A percentile compares a stretch with the other conserved stretches of the same genome.
Conservation (phyloP, 2,888 invertebrate genomes). For the Sesamia inferens region DNA sequence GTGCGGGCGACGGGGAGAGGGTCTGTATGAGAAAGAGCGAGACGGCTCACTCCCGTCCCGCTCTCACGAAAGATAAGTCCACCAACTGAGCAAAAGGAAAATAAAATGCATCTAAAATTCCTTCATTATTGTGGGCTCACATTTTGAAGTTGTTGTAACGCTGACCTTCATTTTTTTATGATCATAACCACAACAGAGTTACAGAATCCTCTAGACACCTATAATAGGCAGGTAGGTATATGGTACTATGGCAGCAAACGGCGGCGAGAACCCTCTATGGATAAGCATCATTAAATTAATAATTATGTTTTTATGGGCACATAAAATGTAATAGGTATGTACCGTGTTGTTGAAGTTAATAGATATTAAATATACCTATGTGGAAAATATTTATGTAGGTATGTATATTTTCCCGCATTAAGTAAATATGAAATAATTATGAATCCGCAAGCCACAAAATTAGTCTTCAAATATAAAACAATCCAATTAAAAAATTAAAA, state of each 20-base stretch:
- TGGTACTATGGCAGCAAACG: slow-evolving; percentile 23
- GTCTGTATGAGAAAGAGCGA: slow-evolving; percentile 65
- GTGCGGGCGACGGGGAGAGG: slow-evolving; percentile 74
- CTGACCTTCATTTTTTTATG: slow-evolving; percentile 74
- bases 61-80: slow-evolving; percentile 76
- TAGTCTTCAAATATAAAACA: too few species aligned
- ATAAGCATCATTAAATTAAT: slow-evolving; percentile 53
- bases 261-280: slow-evolving; percentile 43
- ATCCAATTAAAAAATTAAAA: background rate
- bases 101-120: slow-evolving; percentile 84
- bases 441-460: background rate
- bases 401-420: slow-evolving; percentile 1
- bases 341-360: slow-evolving; percentile 13
- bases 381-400: background rate
- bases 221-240: slow-evolving; percentile 9
- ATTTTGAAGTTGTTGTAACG: slow-evolving; percentile 72
- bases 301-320: slow-evolving; percentile 40
- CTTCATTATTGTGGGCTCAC: slow-evolving; percentile 74
- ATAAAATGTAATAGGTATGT: slow-evolving; percentile 23
- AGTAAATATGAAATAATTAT: background rate
- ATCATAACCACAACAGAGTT: slow-evolving; percentile 46
- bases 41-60: slow-evolving; percentile 61
- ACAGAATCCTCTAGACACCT: slow-evolving; percentile 41
- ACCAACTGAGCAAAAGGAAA: slow-evolving; percentile 78
- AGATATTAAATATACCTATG: too few species aligned